Base-by-base conservation (phyloP, 2,888 invertebrate species). In the Glyphotaelius pellucidus region DNA sequence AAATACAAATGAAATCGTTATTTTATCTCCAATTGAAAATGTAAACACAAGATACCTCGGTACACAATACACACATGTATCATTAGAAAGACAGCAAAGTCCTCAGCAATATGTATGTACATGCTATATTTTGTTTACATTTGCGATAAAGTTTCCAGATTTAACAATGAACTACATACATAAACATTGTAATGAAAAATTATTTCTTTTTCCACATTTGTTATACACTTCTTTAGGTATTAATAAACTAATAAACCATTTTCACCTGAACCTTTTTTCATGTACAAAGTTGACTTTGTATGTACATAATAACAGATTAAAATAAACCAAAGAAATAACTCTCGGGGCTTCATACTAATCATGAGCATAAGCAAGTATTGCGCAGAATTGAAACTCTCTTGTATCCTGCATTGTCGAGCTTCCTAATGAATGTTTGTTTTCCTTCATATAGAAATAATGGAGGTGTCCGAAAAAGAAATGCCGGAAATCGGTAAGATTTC, bases 401-500 rank as follows among this genome's bases (percentile, higher is more conserved):
- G 47, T 86, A 86, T 47, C n/a, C 86, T 30, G 86, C 86, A 47
- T 42, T 30, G 15, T 42, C 38, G 38, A 86, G 86, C 86, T 89
- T 91, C 90, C 87, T 85, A 90, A 90, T 89, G 83, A 87, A 90
- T 92, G 88, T 93, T 92, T 93, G 89, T 93, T 92, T 93, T 91
- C 92, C 88, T 92, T 90, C 90, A 87, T 91, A 87, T 93, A 92
- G 92, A 92, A 92, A 88, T 42, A 86, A 91, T 91, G 92, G 92
- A 91, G 92, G 93, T 92, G 93, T 92, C 88, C 91, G 92, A 91
- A 93, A 93, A 93, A 93, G 93, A 91, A 93, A 92, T 91, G 81
- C 92, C 30, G 93, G 92, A 92, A 93, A 93, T 93, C 93, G 93
- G 93, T 93, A 93, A 93, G 93, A 92, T 93, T 91, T 93, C 90